Conservation (phyloP, 2,888 invertebrate genomes). For the Phorcus lineatus region DNA sequence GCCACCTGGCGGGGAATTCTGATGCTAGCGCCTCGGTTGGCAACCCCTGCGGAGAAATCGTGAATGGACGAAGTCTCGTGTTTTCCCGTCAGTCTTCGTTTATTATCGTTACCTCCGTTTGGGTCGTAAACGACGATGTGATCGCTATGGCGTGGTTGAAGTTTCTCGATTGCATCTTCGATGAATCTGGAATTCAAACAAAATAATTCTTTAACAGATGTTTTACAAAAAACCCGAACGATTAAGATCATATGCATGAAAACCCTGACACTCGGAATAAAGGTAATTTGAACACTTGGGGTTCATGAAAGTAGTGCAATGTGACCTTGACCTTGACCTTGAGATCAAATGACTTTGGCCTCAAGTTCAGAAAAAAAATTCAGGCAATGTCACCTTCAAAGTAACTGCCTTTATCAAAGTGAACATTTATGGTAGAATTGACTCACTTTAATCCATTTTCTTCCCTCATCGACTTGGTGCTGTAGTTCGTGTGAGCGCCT, state of each 20-base stretch:
- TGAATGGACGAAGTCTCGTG: slow-evolving; percentile 97
- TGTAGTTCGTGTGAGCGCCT: slow-evolving; percentile 96
- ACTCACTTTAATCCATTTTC: background rate
- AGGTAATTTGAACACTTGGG: too few relatives aligned
- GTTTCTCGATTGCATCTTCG: slow-evolving; percentile 94
- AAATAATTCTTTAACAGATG: background rate
- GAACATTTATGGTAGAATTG: background rate
- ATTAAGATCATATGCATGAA: too few relatives aligned
- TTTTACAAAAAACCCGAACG: too few relatives aligned
- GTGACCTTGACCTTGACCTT: too few relatives aligned
- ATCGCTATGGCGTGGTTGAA: slow-evolving; percentile 91
- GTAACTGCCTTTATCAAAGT: too few relatives aligned
- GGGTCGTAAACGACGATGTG: slow-evolving; percentile 82
- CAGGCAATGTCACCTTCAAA: too few relatives aligned
- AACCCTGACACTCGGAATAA: too few relatives aligned
- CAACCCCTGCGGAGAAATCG: slow-evolving; percentile 93
- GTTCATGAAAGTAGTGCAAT: too few relatives aligned
- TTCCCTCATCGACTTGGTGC: slow-evolving; percentile 81
- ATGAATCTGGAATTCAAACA: slow-evolving; percentile 84
- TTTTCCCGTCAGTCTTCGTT: slow-evolving; percentile 90
- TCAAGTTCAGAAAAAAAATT: too few relatives aligned
- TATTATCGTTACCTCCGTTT: slow-evolving; percentile 95
- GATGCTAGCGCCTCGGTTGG: slow-evolving; percentile 93
- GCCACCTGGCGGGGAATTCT: slow-evolving; percentile 82
- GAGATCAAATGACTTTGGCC: too few relatives aligned